phyloP scores from a whole-genome alignment of 1,140 invertebrate genomes.

The Papilio aristodemus region DNA sequence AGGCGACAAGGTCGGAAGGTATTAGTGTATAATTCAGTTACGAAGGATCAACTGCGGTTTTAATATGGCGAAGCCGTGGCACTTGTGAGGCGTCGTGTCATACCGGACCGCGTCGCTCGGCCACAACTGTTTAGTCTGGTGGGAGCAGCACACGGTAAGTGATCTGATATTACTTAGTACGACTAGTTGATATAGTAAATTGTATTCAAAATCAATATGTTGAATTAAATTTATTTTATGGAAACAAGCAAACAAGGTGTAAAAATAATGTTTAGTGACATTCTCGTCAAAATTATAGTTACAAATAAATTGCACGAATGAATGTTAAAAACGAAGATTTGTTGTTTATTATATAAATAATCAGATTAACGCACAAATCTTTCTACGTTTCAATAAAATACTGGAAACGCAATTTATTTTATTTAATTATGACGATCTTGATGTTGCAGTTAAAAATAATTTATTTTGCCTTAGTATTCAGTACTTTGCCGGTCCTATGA shows the following conservation, averaged over 20 bases:
- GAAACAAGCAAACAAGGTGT: background rate
- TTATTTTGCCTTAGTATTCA: background rate
- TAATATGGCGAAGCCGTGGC: constrained; percentile 62
- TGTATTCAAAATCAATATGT: constrained; percentile 10
- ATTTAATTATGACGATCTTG: no score
- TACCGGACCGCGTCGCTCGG: constrained; percentile 19
- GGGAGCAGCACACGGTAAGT: constrained; percentile 24
- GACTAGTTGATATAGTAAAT: constrained; percentile 36
- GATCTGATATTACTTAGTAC: constrained; percentile 21
- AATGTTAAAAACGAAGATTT: no score
- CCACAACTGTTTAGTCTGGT: constrained; percentile 18
- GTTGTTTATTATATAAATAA: no score
- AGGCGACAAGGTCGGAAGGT: constrained; percentile 28
- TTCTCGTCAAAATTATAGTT: no score
- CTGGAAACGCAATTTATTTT: no score
- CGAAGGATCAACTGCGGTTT: constrained; percentile 36
- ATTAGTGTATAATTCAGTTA: constrained; percentile 33
- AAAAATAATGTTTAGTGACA: no score
- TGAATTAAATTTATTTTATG: background rate
- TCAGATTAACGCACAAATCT: no score
- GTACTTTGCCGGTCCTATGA: background rate
- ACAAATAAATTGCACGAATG: no score
- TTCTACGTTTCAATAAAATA: no score
- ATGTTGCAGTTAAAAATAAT: no score
- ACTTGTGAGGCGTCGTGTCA: constrained; percentile 56